phyloP scores from a whole-genome alignment of 2,888 invertebrate genomes.

The Anthophora plumipes region DNA sequence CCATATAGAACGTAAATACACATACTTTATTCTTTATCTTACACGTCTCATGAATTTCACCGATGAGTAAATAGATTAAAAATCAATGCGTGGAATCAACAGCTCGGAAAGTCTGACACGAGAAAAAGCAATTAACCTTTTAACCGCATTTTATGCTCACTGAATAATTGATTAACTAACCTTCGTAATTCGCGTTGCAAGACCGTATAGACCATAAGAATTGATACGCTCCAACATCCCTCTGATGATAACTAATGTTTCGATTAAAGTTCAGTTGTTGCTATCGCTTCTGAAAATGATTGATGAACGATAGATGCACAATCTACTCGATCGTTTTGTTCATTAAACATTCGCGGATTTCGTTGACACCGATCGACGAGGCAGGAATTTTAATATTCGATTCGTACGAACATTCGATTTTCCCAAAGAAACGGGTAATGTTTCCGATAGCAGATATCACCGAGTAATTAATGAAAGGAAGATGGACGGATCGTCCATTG shows the following conservation, averaged over 20 bases:
- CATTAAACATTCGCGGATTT: neutral
- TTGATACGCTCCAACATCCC: neutral
- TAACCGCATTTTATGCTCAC: constrained; percentile 14
- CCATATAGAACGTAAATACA: neutral
- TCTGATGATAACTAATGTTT: constrained; percentile 1
- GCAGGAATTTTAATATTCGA: neutral
- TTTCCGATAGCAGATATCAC: neutral
- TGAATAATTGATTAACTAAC: constrained; percentile 35
- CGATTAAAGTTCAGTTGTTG: neutral
- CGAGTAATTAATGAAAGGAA: constrained; percentile 30
- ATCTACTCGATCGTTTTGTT: neutral
- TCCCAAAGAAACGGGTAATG: neutral
- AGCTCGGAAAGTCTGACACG: neutral
- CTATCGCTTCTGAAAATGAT: neutral
- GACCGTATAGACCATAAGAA: neutral
- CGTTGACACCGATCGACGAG: neutral
- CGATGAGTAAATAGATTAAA: constrained; percentile 21
- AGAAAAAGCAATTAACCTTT: constrained; percentile 23
- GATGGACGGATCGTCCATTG: neutral
- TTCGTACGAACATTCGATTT: neutral
- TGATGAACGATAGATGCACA: neutral
- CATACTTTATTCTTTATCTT: neutral
- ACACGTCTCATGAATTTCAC: neutral
- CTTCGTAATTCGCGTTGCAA: neutral
- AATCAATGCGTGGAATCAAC: constrained; percentile 2